Conservation (phyloP, 1,140 invertebrate genomes). For the Achroia grisella region DNA sequence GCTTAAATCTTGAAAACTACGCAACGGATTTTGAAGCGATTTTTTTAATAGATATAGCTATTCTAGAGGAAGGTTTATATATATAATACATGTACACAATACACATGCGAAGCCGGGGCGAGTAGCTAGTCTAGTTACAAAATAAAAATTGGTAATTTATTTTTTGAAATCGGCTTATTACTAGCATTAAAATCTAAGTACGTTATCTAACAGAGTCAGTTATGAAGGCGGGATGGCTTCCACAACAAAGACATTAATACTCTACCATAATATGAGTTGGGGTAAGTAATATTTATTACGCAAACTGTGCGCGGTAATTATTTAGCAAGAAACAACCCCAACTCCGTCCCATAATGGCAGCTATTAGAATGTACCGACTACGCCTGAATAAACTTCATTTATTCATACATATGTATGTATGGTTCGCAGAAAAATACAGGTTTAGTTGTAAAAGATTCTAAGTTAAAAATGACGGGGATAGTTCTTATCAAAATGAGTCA, state of each 20-base stretch:
- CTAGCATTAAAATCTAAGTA: background rate
- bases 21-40: too few relatives aligned
- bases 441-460: background rate
- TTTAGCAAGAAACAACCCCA: constrained; percentile 29
- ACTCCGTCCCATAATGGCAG: constrained; percentile 4
- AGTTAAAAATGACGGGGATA: too few relatives aligned
- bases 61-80: too few relatives aligned
- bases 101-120: too few relatives aligned
- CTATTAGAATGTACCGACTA: constrained; percentile 20
- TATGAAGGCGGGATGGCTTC: constrained; percentile 1
- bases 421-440: constrained; percentile 7
- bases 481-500: too few relatives aligned
- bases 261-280: constrained; percentile 20
- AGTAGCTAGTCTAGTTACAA: too few relatives aligned
- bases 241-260: constrained; percentile 33
- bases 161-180: too few relatives aligned
- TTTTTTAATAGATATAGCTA: too few relatives aligned
- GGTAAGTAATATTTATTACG: constrained; percentile 52
- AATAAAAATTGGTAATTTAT: too few relatives aligned
- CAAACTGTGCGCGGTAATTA: constrained; percentile 45
- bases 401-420: constrained; percentile 13
- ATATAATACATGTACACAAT: too few relatives aligned
- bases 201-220: constrained; percentile 2
- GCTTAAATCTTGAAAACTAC: too few relatives aligned
- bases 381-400: constrained; percentile 22